These are phyloP conservation scores for Heteromurus nitidus DNA, from an alignment of 2,888 invertebrate genomes.

Conservation along the genomic window DNA sequence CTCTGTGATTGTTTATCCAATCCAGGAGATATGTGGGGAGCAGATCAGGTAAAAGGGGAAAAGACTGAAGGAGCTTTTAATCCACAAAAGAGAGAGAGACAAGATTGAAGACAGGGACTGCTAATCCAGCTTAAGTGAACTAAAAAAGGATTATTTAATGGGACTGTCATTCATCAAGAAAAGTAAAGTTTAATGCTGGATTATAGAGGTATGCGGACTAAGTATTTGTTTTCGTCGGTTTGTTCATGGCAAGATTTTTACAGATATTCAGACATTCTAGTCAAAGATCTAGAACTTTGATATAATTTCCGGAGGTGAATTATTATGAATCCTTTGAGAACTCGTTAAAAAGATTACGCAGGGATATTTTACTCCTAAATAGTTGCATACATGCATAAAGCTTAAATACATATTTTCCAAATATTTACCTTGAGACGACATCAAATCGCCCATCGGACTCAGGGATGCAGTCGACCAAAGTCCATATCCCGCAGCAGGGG, in stretches of 20 bases:
- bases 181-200: background rate
- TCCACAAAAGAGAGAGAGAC: conserved; percentile 34
- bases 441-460: conserved; percentile 74
- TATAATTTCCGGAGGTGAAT: too few relatives aligned
- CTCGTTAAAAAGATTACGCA: background rate
- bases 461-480: conserved; percentile 82
- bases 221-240: conserved; percentile 40
- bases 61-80: conserved; percentile 30
- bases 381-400: too few relatives aligned
- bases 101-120: conserved; percentile 33
- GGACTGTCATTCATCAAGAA: conserved; percentile 40
- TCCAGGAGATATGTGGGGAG: too few relatives aligned
- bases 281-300: conserved; percentile 26
- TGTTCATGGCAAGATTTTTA: conserved; percentile 31
- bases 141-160: conserved; percentile 63
- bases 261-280: too few relatives aligned
- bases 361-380: too few relatives aligned
- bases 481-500: conserved; percentile 70
- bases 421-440: conserved; percentile 73
- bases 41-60: too few relatives aligned
- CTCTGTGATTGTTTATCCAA: background rate
- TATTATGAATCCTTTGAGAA: conserved; percentile 15
- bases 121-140: conserved; percentile 39
- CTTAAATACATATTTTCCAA: too few relatives aligned
- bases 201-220: too few relatives aligned